phyloP scores from a whole-genome alignment of 2,113 vertebrate species.

The human (Homo sapiens) region DNA sequence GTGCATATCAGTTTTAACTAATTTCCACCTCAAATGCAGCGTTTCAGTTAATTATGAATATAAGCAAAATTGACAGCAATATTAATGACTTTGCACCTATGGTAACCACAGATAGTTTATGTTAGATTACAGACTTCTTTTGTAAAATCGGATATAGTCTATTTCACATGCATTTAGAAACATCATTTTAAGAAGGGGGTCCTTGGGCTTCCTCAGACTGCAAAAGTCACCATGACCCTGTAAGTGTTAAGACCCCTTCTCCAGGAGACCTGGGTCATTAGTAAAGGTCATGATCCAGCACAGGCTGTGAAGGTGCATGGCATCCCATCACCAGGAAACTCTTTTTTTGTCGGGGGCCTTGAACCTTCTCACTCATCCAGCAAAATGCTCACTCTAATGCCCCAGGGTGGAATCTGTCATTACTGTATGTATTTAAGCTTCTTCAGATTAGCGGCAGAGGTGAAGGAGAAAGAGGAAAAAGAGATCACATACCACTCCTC shows the following conservation, averaged over 20 bases:
- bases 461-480: neutral
- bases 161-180: neutral
- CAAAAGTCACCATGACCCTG: neutral
- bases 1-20: neutral
- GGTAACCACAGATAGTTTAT: neutral
- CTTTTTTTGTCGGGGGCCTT: neutral
- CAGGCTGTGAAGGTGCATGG: neutral
- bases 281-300: neutral
- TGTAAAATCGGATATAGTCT: neutral
- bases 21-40: neutral
- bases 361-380: neutral
- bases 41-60: neutral
- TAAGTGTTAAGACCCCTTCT: neutral
- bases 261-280: neutral
- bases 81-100: neutral
- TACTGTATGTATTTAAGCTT: neutral
- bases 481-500: accelerated
- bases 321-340: neutral
- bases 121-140: neutral
- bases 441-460: neutral
- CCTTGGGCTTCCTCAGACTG: neutral
- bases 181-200: neutral
- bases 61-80: neutral
- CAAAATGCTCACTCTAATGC: neutral
- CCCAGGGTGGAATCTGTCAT: neutral